phyloP scores from a whole-genome alignment of 1,140 invertebrate genomes.

The Trichonephila clavipes region DNA sequence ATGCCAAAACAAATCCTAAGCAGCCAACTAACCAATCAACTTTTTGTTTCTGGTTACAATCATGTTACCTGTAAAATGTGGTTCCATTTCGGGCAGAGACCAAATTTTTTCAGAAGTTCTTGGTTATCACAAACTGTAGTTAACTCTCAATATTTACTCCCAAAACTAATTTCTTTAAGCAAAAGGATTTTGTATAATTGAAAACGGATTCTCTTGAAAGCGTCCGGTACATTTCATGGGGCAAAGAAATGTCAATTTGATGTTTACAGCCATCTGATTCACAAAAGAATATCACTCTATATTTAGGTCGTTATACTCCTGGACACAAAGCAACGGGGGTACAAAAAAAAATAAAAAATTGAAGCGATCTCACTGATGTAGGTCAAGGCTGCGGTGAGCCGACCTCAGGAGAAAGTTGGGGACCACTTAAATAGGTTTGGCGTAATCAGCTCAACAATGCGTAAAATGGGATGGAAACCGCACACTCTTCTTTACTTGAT shows the following conservation, averaged over 20 bases:
- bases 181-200: no score
- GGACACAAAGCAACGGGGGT: neutral
- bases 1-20: no score
- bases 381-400: constrained; percentile 10
- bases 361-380: neutral
- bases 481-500: no score
- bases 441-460: constrained; percentile 1
- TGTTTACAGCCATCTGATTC: neutral
- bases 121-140: no score
- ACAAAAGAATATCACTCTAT: neutral
- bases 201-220: neutral
- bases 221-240: neutral
- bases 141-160: no score
- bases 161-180: no score
- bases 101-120: no score
- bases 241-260: neutral
- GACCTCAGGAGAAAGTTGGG: constrained; percentile 8
- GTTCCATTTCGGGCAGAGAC: no score
- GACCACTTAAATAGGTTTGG: neutral
- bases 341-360: neutral
- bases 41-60: no score
- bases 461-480: neutral
- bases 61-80: no score
- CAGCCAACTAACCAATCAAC: no score
- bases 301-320: neutral